These are phyloP conservation scores for Darevskia mixta DNA, from an alignment of 2,797 vertebrate species.

Conservation along the genomic window DNA sequence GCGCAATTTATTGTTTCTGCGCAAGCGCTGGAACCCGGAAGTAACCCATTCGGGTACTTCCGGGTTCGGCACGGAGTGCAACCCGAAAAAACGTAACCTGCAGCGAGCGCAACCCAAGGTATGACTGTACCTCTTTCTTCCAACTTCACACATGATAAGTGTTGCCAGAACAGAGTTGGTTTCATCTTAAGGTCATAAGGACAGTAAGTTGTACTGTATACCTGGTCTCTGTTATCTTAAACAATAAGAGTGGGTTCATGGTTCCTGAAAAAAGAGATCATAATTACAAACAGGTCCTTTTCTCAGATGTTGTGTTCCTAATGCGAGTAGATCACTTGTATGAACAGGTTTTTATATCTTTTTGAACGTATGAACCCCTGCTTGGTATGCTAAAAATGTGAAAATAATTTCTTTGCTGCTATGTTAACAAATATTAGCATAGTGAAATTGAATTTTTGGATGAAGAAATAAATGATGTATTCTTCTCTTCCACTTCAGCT, in stretches of 20 bases:
- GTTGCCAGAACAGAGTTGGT: background rate
- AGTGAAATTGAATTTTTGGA: slow-evolving; percentile 9
- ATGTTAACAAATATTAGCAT: slow-evolving; percentile 9
- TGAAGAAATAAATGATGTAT: slow-evolving; percentile 2
- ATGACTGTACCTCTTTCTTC: background rate
- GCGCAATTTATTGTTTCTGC: too few species aligned
- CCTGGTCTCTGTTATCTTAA: too few species aligned
- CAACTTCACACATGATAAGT: background rate
- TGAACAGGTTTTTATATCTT: background rate
- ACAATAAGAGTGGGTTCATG: background rate
- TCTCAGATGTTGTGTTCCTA: background rate
- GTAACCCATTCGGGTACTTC: too few species aligned
- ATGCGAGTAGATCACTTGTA: background rate
- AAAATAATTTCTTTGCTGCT: background rate
- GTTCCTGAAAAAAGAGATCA: background rate
- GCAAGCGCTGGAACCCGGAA: too few species aligned
- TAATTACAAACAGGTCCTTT: background rate
- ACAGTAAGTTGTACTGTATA: too few species aligned
- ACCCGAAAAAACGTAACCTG: too few species aligned
- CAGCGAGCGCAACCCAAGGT: too few species aligned
- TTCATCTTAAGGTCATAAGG: background rate
- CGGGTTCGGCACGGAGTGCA: too few species aligned
- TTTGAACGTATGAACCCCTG: background rate
- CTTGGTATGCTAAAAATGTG: background rate
- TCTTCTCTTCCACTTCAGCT: slow-evolving; percentile 24